phyloP scores from a whole-genome alignment of 1,140 invertebrate species.

The Leptinotarsa texana region DNA sequence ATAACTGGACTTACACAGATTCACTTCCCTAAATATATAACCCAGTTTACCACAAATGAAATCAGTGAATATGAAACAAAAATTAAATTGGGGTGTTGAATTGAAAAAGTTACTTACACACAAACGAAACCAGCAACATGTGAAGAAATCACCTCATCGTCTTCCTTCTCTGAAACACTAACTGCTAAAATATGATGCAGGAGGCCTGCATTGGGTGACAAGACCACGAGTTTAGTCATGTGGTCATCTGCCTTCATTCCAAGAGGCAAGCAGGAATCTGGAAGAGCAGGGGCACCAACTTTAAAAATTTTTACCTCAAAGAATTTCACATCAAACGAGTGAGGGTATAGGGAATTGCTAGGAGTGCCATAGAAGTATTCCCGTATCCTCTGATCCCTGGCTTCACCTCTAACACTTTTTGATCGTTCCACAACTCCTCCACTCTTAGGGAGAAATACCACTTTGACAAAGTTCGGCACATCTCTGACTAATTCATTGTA shows the following conservation, averaged over 20 bases:
- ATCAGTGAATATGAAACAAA: constrained; percentile 28
- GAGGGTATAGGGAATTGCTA: constrained; percentile 84
- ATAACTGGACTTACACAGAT: no score
- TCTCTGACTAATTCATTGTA: constrained; percentile 94
- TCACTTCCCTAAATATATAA: no score
- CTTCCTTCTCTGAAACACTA: constrained; percentile 76
- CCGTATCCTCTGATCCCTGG: constrained; percentile 78
- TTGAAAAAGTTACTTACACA: constrained; percentile 73
- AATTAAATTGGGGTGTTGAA: no score
- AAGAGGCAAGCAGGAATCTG: constrained; percentile 92
- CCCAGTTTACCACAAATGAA: neutral
- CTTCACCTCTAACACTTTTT: constrained; percentile 70
- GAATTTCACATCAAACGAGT: constrained; percentile 89
- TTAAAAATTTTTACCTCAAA: constrained; percentile 89
- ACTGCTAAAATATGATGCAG: constrained; percentile 88
- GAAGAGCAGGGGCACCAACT: constrained; percentile 90
- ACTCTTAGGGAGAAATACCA: constrained; percentile 93
- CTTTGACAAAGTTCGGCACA: constrained; percentile 90
- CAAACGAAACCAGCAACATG: constrained; percentile 93
- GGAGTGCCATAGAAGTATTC: constrained; percentile 95
- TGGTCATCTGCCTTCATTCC: constrained; percentile 94
- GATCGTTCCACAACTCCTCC: constrained; percentile 91
- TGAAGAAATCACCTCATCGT: constrained; percentile 81
- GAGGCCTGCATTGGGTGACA: constrained; percentile 75
- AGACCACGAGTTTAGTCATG: constrained; percentile 84